These are phyloP conservation scores for Paraescarpia echinospica DNA, from an alignment of 1,140 invertebrate genomes.

Conservation along the genomic window DNA sequence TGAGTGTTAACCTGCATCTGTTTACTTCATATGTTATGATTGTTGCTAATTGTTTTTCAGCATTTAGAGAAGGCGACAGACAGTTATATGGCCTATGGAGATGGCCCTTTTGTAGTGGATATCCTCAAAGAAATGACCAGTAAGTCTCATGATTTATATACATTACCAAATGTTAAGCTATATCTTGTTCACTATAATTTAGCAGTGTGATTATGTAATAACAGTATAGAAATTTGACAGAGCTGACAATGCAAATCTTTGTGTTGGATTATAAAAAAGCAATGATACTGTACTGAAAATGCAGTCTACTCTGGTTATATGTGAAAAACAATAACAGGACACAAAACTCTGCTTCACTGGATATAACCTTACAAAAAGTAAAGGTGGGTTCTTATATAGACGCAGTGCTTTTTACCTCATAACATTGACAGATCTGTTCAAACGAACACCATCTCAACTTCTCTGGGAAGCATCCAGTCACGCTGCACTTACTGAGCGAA, in stretches of 20 bases:
- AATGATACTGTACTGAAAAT: neutral
- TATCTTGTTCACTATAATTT: neutral
- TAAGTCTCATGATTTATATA: slow-evolving; percentile 38
- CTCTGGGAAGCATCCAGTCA: too few species aligned
- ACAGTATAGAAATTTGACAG: neutral
- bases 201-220: neutral
- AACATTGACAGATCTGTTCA: too few species aligned
- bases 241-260: neutral
- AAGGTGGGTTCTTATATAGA: too few species aligned
- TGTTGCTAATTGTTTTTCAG: slow-evolving; percentile 35
- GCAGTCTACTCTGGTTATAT: neutral
- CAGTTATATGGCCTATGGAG: slow-evolving; percentile 50
- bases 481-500: too few species aligned
- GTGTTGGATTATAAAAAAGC: neutral
- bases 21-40: neutral
- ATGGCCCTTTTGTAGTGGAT: slow-evolving; percentile 47
- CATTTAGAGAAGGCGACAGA: slow-evolving; percentile 49
- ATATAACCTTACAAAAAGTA: too few species aligned
- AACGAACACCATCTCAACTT: too few species aligned
- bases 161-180: neutral
- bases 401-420: too few species aligned
- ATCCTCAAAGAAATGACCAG: slow-evolving; percentile 58
- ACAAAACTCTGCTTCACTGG: too few species aligned
- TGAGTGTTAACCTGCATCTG: neutral
- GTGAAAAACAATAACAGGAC: too few species aligned